Percentiles rank a stretch among this genome's conserved stretches.
These are phyloP conservation scores for Deilephila porcellus DNA, from an alignment of 2,888 invertebrate species.

Conservation along the genomic window DNA sequence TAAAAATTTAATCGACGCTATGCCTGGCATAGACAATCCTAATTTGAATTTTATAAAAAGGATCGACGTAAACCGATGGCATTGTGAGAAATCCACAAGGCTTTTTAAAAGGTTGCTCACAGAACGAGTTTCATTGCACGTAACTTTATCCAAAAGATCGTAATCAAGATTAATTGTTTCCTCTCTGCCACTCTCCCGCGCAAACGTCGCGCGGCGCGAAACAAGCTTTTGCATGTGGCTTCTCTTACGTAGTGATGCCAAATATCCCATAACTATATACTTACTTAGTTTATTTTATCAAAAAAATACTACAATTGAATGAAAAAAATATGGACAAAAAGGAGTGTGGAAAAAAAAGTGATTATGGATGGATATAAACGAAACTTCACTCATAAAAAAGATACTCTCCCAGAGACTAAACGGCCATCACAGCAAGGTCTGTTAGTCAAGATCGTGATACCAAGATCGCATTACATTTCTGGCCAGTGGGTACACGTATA, in stretches of 20 bases:
- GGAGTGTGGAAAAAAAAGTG: too few relatives aligned
- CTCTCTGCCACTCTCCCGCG: constrained; percentile 40
- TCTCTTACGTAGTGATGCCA: neutral
- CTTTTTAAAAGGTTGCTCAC: constrained; percentile 37
- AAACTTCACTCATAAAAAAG: too few relatives aligned
- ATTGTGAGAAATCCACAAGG: constrained; percentile 26
- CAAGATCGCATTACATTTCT: too few relatives aligned
- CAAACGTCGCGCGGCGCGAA: constrained; percentile 30
- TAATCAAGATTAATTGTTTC: constrained; percentile 61
- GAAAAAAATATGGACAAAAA: too few relatives aligned
- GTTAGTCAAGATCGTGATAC: too few relatives aligned
- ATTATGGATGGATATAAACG: too few relatives aligned
- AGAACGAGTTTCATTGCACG: constrained; percentile 49
- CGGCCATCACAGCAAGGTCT: too few relatives aligned
- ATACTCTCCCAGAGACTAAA: too few relatives aligned
- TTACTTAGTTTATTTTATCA: neutral
- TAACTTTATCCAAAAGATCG: constrained; percentile 55
- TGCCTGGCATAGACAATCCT: constrained; percentile 9
- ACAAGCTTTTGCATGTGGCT: constrained; percentile 24
- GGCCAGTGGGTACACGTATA: too few relatives aligned
- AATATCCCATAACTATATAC: neutral
- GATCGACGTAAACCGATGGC: neutral
- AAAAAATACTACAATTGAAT: neutral
- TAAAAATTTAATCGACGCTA: neutral
- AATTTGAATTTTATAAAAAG: constrained; percentile 5